phyloP scores from a whole-genome alignment of 2,888 invertebrate species.

The Lysandra bellargus region DNA sequence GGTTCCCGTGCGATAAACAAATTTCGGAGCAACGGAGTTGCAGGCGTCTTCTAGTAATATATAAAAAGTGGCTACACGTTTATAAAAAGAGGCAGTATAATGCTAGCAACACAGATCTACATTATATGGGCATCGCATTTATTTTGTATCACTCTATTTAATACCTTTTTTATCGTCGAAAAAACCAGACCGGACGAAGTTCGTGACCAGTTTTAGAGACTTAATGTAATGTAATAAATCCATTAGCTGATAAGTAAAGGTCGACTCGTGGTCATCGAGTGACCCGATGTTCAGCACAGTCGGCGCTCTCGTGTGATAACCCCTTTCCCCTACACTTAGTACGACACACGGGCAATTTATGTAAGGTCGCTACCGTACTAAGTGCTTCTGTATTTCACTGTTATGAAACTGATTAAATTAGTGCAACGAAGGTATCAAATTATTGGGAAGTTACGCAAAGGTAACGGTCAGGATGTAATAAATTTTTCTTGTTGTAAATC shows the following conservation, averaged over 20 bases:
- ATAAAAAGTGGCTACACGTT: not conserved
- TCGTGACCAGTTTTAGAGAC: conserved; percentile 24
- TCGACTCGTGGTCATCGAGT: conserved; percentile 4
- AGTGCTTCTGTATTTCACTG: conserved; percentile 27
- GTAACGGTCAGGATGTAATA: not conserved
- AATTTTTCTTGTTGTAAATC: not conserved
- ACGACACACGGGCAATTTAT: conserved; percentile 2
- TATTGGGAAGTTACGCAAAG: not conserved
- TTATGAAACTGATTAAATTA: conserved; percentile 28
- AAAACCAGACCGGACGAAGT: not conserved
- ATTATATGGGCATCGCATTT: not conserved
- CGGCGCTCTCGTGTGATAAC: not conserved
- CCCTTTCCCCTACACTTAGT: conserved; percentile 3
- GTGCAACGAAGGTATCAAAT: not conserved
- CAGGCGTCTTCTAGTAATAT: too few species aligned
- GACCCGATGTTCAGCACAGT: not conserved
- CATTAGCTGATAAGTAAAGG: conserved; percentile 30
- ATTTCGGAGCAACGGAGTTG: too few species aligned
- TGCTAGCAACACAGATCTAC: not conserved
- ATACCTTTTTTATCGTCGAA: conserved; percentile 7
- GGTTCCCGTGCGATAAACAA: too few species aligned
- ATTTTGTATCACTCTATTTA: conserved; percentile 18
- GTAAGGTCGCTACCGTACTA: conserved; percentile 11
- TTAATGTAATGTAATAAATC: conserved; percentile 27
- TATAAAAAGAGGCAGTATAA: not conserved